phyloP scores from a whole-genome alignment of 2,888 invertebrate genomes.

The Leptopilina syphax region DNA sequence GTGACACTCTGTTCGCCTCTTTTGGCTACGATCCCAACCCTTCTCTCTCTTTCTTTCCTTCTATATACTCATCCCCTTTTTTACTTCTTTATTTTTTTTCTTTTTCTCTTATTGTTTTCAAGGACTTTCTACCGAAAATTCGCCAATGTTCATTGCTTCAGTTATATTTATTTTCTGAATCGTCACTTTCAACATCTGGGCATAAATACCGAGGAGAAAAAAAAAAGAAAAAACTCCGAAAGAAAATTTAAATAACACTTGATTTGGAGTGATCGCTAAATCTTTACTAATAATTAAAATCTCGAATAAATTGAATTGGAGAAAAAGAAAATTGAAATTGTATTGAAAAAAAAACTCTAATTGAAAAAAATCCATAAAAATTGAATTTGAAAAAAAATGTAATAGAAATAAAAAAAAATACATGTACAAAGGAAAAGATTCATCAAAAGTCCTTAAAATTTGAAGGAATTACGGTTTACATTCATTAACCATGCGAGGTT shows the following conservation, averaged over 20 bases:
- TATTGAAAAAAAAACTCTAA: too few relatives aligned
- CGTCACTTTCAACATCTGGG: too few relatives aligned
- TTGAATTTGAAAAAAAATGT: not conserved
- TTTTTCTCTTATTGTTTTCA: constrained; percentile 12
- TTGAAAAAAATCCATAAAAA: not conserved
- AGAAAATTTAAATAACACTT: too few relatives aligned
- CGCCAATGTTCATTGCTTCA: too few relatives aligned
- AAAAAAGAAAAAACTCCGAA: too few relatives aligned
- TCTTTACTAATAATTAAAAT: too few relatives aligned
- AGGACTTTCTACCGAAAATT: not conserved
- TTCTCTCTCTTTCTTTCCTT: not conserved
- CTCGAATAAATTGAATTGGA: too few relatives aligned
- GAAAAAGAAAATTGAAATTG: too few relatives aligned
- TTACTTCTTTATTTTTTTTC: not conserved
- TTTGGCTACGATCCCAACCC: constrained; percentile 22
- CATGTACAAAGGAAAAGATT: not conserved
- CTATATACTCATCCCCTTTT: too few relatives aligned
- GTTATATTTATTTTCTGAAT: too few relatives aligned
- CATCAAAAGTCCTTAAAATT: not conserved
- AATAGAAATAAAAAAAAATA: not conserved
- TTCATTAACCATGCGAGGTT: not conserved
- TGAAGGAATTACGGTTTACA: not conserved
- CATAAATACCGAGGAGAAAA: too few relatives aligned
- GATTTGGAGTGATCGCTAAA: too few relatives aligned
- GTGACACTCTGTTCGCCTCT: constrained; percentile 24